phyloP scores from a whole-genome alignment of 2,888 invertebrate genomes.

The Heliconius hortense region DNA sequence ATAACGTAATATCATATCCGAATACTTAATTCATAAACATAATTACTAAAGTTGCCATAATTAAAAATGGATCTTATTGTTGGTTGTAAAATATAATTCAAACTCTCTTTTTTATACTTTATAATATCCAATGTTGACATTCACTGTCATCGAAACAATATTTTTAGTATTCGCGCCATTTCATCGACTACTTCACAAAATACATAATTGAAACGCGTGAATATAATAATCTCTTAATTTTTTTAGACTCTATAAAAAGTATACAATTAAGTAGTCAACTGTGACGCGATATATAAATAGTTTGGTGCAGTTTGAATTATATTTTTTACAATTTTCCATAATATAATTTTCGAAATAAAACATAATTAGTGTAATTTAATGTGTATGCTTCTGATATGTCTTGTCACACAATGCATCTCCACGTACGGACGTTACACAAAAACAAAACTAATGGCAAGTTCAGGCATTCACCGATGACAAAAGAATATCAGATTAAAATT shows the following conservation, averaged over 20 bases:
- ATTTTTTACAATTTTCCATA: constrained; percentile 26
- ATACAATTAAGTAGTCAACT: constrained; percentile 1
- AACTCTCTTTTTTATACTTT: constrained; percentile 17
- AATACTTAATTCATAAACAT: constrained; percentile 24
- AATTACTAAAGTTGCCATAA: constrained; percentile 18
- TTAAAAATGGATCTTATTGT: constrained; percentile 10
- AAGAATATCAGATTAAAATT: constrained; percentile 72
- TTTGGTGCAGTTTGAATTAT: constrained; percentile 26
- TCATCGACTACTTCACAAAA: constrained; percentile 10
- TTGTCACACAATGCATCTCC: constrained; percentile 61
- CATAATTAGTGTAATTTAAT: constrained; percentile 49
- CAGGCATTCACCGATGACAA: constrained; percentile 69
- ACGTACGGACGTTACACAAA: constrained; percentile 41
- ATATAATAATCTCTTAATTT: constrained; percentile 17
- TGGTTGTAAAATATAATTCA: constrained; percentile 28
- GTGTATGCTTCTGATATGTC: constrained; percentile 75
- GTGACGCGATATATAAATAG: constrained; percentile 5
- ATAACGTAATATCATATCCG: constrained; percentile 34
- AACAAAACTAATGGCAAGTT: constrained; percentile 65
- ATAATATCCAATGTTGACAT: constrained; percentile 6
- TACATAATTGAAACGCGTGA: constrained; percentile 11
- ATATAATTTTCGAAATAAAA: constrained; percentile 11
- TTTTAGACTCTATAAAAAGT: constrained; percentile 15
- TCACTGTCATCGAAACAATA: background rate
- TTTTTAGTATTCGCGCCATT: constrained; percentile 6